A percentile compares a stretch with the other conserved stretches of the same genome.
phyloP scores from a whole-genome alignment of 2,888 invertebrate species.

The Polydesmus complanatus region DNA sequence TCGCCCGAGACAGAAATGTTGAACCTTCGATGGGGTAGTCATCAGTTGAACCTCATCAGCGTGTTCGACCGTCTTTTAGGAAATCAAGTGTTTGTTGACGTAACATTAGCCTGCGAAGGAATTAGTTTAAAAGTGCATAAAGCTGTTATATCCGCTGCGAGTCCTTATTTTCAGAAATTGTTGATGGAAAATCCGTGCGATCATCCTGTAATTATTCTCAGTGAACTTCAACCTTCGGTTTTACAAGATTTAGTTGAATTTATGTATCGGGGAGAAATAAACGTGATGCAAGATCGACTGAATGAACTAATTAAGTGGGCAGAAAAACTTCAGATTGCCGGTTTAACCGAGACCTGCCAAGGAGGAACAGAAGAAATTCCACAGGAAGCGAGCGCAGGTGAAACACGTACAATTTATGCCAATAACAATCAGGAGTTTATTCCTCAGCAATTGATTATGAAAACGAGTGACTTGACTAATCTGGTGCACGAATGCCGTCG shows the following conservation, averaged over 20 bases:
- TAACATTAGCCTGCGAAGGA: not conserved
- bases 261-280: not conserved
- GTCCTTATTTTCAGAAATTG: not conserved
- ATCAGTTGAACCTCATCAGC: not conserved
- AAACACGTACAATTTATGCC: not conserved
- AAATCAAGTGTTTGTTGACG: constrained; percentile 1
- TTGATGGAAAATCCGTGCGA: not conserved
- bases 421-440: not conserved
- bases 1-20: not conserved
- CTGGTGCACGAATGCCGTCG: not conserved
- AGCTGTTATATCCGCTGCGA: not conserved
- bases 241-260: not conserved
- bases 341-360: not conserved
- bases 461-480: not conserved
- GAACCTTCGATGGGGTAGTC: not conserved
- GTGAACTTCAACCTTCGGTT: not conserved
- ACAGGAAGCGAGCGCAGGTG: not conserved
- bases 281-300: constrained; percentile 2
- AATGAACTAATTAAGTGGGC: not conserved
- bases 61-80: not conserved
- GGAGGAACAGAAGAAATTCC: not conserved
- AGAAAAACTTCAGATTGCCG: not conserved
- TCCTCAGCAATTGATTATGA: not conserved
- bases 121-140: not conserved
- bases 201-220: not conserved